These are phyloP conservation scores for Drosophila lacteicornis DNA, from an alignment of 1,140 invertebrate genomes.

Conservation along the genomic window DNA sequence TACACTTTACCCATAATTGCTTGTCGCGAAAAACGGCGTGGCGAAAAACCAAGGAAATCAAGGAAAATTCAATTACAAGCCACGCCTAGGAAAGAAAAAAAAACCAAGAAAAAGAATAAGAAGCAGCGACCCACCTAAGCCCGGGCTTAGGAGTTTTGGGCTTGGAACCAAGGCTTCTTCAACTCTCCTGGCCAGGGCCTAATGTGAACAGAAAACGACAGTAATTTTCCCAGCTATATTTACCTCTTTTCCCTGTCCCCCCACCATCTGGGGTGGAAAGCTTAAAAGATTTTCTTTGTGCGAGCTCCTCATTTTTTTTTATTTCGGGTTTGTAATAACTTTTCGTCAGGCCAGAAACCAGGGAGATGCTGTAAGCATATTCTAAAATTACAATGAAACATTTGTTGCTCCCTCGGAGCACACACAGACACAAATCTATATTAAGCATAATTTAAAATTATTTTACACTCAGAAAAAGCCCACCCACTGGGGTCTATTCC, in stretches of 20 bases:
- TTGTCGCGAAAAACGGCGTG: constrained; percentile 31
- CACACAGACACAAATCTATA: constrained; percentile 53
- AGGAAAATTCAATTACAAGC: constrained; percentile 58
- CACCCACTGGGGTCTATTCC: constrained; percentile 1
- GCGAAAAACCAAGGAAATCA: background rate
- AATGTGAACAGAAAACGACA: constrained; percentile 16
- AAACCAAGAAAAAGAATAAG: background rate
- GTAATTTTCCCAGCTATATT: constrained; percentile 53
- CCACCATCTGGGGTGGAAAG: constrained; percentile 12
- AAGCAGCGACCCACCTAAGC: constrained; percentile 15
- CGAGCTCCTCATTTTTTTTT: constrained; percentile 14
- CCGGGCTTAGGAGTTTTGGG: constrained; percentile 14
- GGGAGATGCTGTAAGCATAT: constrained; percentile 54
- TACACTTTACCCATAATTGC: constrained; percentile 44
- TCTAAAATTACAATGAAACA: constrained; percentile 66
- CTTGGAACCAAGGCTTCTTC: constrained; percentile 6
- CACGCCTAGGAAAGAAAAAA: constrained; percentile 19
- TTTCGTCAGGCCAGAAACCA: constrained; percentile 17
- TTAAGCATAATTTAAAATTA: constrained; percentile 68
- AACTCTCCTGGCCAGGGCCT: constrained; percentile 5
- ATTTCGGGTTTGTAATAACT: constrained; percentile 33
- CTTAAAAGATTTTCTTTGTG: constrained; percentile 63
- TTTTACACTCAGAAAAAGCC: constrained; percentile 49
- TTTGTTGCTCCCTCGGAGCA: background rate
- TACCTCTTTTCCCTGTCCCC: constrained; percentile 39